Evolutionary conservation across 2,113 vertebrate genomes (phyloP).

Genomic region (Ceyx margarethae): DNA sequence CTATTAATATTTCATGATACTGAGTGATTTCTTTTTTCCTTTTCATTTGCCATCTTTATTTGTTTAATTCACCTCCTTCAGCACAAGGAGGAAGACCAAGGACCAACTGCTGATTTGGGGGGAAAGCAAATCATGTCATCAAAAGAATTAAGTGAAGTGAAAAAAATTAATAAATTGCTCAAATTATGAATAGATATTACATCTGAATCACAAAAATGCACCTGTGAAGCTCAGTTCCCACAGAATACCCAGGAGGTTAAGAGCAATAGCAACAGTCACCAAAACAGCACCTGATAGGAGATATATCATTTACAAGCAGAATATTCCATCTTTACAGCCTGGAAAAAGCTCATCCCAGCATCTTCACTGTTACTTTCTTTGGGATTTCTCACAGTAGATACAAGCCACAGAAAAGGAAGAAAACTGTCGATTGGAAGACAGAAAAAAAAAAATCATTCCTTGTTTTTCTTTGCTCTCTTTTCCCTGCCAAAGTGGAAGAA

Average conservation of each 20-base stretch:
- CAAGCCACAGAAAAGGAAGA: background rate
- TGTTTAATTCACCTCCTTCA: slow-evolving; percentile 30
- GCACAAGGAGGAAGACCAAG: background rate
- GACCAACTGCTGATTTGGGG: background rate
- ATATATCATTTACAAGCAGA: background rate
- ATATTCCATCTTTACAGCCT: background rate
- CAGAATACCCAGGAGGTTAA: background rate
- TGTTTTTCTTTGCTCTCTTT: background rate
- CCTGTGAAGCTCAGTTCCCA: background rate
- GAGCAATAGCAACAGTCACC: background rate
- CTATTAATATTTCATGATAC: slow-evolving; percentile 40
- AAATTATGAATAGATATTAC: background rate
- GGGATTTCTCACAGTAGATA: background rate
- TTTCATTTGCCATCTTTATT: slow-evolving; percentile 34
- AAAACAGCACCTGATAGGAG: background rate
- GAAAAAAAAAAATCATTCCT: background rate
- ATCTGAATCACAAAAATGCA: background rate
- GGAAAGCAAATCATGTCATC: background rate
- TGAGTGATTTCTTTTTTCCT: background rate
- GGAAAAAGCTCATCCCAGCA: background rate
- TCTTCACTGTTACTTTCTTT: background rate
- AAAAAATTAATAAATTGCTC: background rate
- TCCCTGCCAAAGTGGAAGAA: background rate
- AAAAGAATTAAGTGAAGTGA: background rate
- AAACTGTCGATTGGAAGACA: background rate